These are phyloP conservation scores for Bothrops jararaca DNA, from an alignment of 2,113 vertebrate species.

Conservation along the genomic window DNA sequence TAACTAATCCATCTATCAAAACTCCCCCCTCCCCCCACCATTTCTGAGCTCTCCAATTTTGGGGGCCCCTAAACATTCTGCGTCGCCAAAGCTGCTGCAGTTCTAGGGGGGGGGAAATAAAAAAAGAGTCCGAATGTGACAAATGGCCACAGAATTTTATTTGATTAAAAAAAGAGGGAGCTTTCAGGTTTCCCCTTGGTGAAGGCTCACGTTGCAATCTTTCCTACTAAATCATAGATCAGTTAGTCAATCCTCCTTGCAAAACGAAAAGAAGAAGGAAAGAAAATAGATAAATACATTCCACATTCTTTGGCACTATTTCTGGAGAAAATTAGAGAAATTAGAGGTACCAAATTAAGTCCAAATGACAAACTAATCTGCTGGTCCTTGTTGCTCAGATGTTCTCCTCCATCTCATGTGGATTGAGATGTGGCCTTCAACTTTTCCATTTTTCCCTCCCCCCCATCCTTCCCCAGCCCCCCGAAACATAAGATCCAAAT, in stretches of 20 bases:
- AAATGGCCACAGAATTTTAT: neutral
- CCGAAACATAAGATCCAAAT: slow-evolving; percentile 23
- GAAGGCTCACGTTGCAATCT: neutral
- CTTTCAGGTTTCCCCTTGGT: neutral
- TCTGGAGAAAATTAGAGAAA: neutral
- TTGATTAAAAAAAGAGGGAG: slow-evolving; percentile 46
- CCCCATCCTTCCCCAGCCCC: too few species aligned
- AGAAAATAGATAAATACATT: neutral
- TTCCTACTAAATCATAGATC: slow-evolving; percentile 33
- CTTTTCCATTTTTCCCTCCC: slow-evolving; percentile 2
- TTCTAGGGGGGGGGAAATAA: neutral
- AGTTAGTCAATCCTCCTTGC: slow-evolving; percentile 27
- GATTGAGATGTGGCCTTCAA: neutral
- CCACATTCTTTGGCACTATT: slow-evolving; percentile 31
- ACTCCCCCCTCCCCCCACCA: neutral
- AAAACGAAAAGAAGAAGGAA: too few species aligned
- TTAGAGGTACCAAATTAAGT: neutral
- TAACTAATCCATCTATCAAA: neutral
- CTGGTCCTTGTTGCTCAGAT: slow-evolving; percentile 2
- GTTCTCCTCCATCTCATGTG: neutral
- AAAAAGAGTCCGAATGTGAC: neutral
- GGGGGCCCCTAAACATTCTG: neutral
- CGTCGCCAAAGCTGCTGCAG: neutral
- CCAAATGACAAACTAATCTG: neutral
- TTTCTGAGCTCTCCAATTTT: neutral